These are phyloP conservation scores for Caerostris darwini DNA, from an alignment of 1,140 invertebrate genomes.

Conservation along the genomic window DNA sequence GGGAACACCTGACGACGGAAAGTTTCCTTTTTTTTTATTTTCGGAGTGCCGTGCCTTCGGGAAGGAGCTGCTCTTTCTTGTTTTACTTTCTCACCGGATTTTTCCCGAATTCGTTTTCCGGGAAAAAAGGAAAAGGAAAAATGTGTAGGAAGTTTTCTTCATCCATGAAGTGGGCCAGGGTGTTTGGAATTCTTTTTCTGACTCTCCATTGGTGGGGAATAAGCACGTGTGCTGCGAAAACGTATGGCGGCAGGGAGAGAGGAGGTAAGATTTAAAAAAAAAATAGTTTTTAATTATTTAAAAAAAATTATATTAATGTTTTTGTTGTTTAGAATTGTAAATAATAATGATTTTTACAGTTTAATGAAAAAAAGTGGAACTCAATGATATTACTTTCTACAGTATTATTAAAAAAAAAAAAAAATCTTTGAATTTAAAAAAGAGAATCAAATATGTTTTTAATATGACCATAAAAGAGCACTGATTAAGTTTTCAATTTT, in stretches of 20 bases:
- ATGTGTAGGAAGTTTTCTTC: slow-evolving; percentile 36
- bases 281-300: too few relatives aligned
- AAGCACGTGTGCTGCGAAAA: slow-evolving; percentile 63
- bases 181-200: slow-evolving; percentile 70
- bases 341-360: too few relatives aligned
- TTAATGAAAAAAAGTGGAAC: too few relatives aligned
- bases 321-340: too few relatives aligned
- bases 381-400: too few relatives aligned
- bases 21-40: background rate
- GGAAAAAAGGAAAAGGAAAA: background rate
- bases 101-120: background rate
- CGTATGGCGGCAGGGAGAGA: slow-evolving; percentile 54
- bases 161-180: slow-evolving; percentile 4
- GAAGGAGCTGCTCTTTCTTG: background rate
- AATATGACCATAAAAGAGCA: too few relatives aligned
- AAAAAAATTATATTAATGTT: too few relatives aligned
- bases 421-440: too few relatives aligned
- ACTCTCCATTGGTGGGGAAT: slow-evolving; percentile 30
- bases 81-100: slow-evolving; percentile 16
- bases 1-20: background rate
- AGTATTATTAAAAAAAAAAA: too few relatives aligned
- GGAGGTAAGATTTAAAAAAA: slow-evolving; percentile 16
- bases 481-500: too few relatives aligned
- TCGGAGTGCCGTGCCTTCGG: background rate
- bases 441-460: too few relatives aligned